Conservation (phyloP, 2,113 vertebrate genomes). For the Ivindomyrus marchei region DNA sequence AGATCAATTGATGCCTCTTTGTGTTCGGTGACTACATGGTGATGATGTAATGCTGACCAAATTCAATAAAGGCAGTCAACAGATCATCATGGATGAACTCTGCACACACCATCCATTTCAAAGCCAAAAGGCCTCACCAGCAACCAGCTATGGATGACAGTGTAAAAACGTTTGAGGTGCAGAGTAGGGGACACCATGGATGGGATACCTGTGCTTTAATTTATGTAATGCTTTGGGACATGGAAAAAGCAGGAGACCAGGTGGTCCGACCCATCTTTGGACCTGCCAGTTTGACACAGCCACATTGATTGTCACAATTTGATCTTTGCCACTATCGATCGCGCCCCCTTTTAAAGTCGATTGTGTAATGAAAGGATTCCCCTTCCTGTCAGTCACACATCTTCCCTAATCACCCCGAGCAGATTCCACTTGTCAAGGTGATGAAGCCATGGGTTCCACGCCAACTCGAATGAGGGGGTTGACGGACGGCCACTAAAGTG, state of each 20-base stretch:
- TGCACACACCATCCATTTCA: not conserved
- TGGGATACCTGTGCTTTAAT: not conserved
- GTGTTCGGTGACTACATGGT: not conserved
- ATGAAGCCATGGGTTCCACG: slow-evolving; percentile 35
- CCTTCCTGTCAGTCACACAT: slow-evolving; percentile 59
- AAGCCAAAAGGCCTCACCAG: not conserved
- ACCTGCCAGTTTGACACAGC: slow-evolving; percentile 49
- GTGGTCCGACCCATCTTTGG: slow-evolving; percentile 39
- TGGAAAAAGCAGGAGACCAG: not conserved
- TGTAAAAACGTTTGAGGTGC: not conserved
- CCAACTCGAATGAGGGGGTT: slow-evolving; percentile 34
- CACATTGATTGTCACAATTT: slow-evolving; percentile 58
- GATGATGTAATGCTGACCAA: not conserved
- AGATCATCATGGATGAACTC: not conserved
- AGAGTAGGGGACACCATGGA: not conserved
- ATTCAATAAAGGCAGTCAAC: not conserved
- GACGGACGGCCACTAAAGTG: slow-evolving; percentile 31
- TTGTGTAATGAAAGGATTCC: slow-evolving; percentile 63
- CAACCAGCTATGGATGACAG: not conserved
- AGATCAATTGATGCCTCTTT: not conserved
- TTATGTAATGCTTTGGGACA: not conserved
- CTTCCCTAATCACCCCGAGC: slow-evolving; percentile 50
- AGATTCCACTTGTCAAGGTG: slow-evolving; percentile 47
- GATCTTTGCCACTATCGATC: slow-evolving; percentile 53
- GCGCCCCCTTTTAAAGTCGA: slow-evolving; percentile 40